phyloP scores from a whole-genome alignment of 2,113 vertebrate species.

The Aviceda subcristata region DNA sequence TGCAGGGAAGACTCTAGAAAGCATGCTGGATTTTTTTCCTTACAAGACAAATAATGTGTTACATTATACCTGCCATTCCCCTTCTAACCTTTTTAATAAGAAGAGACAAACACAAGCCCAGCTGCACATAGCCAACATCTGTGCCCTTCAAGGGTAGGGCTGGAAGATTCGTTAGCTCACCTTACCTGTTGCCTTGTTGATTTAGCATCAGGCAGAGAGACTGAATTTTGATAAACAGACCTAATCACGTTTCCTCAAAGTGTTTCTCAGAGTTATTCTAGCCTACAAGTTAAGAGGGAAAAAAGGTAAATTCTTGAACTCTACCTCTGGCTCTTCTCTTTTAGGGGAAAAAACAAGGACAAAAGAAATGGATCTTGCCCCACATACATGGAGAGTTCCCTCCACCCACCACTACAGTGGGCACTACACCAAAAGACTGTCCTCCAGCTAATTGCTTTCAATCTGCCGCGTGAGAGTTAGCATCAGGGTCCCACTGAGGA shows the following conservation, averaged over 20 bases:
- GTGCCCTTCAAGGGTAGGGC: neutral
- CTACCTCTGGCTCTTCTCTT: neutral
- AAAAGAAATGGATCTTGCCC: neutral
- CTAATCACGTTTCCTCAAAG: neutral
- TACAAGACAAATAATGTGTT: constrained; percentile 11
- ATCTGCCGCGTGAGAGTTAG: neutral
- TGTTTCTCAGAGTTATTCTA: neutral
- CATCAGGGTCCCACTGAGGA: neutral
- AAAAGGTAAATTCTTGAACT: neutral
- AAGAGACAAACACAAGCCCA: neutral
- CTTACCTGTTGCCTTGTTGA: neutral
- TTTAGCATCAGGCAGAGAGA: neutral
- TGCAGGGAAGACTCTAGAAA: neutral
- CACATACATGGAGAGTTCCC: neutral
- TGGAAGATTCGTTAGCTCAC: neutral
- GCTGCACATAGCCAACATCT: neutral
- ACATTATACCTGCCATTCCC: neutral
- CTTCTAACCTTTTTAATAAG: neutral
- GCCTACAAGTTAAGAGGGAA: neutral
- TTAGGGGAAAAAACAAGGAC: neutral
- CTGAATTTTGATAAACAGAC: neutral
- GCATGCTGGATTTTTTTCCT: neutral
- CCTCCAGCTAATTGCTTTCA: neutral
- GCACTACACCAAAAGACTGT: neutral
- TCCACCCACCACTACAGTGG: neutral